A percentile compares a stretch with the other conserved stretches of the same genome.
Evolutionary conservation across 2,888 invertebrate species (phyloP).

Genomic region (Euphydryas editha): DNA sequence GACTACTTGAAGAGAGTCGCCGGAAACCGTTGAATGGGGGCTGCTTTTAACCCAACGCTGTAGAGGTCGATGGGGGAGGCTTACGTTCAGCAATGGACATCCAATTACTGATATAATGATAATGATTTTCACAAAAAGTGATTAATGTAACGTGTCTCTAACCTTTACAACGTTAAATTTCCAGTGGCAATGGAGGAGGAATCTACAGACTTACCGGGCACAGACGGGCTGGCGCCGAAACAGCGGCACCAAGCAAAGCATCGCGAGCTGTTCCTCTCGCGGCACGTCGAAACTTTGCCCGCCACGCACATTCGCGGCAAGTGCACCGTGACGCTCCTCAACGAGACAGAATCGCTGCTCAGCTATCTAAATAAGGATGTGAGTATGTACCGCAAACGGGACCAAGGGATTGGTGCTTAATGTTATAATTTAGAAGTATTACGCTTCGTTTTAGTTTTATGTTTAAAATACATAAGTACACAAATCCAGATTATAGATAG

Average conservation of each 20-base stretch:
- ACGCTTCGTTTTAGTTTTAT: background rate
- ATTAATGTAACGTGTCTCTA: too few relatives aligned
- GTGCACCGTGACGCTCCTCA: conserved; percentile 98
- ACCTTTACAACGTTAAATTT: conserved; percentile 44
- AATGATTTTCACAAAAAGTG: too few relatives aligned
- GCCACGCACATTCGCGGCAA: conserved; percentile 99
- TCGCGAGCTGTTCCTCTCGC: conserved; percentile 98
- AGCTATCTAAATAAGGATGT: conserved; percentile 98
- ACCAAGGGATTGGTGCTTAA: background rate
- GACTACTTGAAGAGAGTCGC: too few relatives aligned
- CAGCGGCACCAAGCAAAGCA: conserved; percentile 98
- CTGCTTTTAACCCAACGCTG: too few relatives aligned
- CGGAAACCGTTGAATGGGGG: too few relatives aligned
- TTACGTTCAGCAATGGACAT: too few relatives aligned
- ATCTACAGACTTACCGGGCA: conserved; percentile 83
- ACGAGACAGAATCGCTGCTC: conserved; percentile 98
- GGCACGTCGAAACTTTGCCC: conserved; percentile 98
- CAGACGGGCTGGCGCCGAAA: conserved; percentile 89
- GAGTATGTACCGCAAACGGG: conserved; percentile 79
- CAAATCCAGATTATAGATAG: too few relatives aligned
- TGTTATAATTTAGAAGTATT: background rate
- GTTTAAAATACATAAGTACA: too few relatives aligned
- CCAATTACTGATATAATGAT: too few relatives aligned
- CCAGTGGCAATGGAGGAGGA: conserved; percentile 88
- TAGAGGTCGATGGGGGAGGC: too few relatives aligned